Evolutionary conservation across 1,140 invertebrate genomes (phyloP).

Genomic region (Halyomorpha halys): DNA sequence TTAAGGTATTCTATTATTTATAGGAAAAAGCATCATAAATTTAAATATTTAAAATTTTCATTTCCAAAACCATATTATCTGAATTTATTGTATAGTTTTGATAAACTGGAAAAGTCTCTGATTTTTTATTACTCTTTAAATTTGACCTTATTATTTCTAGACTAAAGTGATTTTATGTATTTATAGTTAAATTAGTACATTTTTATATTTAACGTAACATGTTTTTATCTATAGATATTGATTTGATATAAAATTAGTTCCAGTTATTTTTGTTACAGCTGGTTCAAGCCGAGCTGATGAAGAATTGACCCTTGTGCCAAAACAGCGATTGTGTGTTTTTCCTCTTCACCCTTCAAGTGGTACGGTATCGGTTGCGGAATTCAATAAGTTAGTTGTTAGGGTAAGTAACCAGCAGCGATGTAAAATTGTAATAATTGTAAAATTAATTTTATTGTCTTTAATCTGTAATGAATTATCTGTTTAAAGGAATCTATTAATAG

Average conservation of each 20-base stretch:
- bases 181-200: too few species aligned
- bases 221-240: too few species aligned
- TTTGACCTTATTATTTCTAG: too few species aligned
- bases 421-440: background rate
- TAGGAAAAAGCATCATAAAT: too few species aligned
- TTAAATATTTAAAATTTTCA: too few species aligned
- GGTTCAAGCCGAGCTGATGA: slow-evolving; percentile 10
- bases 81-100: too few species aligned
- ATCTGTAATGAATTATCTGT: background rate
- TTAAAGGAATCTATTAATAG: slow-evolving; percentile 22
- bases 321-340: background rate
- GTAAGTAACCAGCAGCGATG: background rate
- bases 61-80: too few species aligned
- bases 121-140: too few species aligned
- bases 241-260: background rate
- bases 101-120: too few species aligned
- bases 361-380: slow-evolving; percentile 15
- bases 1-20: too few species aligned
- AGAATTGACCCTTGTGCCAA: slow-evolving; percentile 6
- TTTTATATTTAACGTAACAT: too few species aligned
- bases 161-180: too few species aligned
- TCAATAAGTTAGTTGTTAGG: slow-evolving; percentile 13
- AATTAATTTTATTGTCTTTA: background rate
- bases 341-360: background rate
- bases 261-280: background rate